Evolutionary conservation across 2,888 invertebrate genomes (phyloP).

Genomic region (Leucoptera coffeella): DNA sequence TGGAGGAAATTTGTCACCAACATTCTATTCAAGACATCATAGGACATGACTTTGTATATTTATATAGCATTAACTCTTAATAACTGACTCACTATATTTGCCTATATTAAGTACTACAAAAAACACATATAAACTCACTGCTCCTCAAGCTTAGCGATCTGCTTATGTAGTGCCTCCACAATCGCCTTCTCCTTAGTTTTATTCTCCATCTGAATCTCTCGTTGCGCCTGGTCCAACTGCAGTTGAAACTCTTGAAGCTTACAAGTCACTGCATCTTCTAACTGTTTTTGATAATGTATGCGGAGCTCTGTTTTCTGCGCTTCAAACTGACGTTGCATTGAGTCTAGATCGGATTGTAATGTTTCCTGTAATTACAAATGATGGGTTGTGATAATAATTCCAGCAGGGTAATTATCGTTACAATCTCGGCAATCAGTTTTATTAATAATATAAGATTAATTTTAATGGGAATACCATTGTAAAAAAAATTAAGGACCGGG

Average conservation of each 20-base stretch:
- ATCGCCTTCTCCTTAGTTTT: constrained; percentile 59
- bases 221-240: constrained; percentile 66
- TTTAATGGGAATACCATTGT: no score
- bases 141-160: constrained; percentile 62
- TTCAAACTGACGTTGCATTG: constrained; percentile 48
- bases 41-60: no score
- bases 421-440: neutral
- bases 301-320: constrained; percentile 62
- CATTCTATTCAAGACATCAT: no score
- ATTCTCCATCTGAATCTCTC: constrained; percentile 57
- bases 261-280: constrained; percentile 68
- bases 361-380: constrained; percentile 18
- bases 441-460: neutral
- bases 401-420: neutral
- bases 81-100: neutral
- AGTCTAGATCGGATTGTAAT: constrained; percentile 49
- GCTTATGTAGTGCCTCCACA: constrained; percentile 64
- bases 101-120: no score
- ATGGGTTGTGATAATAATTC: neutral
- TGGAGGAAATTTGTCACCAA: no score
- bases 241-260: constrained; percentile 69
- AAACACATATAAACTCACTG: constrained; percentile 19
- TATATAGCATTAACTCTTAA: no score
- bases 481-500: no score
- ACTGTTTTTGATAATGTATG: constrained; percentile 72